Conservation (phyloP, 2,797 vertebrate species). For the Schizopygopsis pylzovi region DNA sequence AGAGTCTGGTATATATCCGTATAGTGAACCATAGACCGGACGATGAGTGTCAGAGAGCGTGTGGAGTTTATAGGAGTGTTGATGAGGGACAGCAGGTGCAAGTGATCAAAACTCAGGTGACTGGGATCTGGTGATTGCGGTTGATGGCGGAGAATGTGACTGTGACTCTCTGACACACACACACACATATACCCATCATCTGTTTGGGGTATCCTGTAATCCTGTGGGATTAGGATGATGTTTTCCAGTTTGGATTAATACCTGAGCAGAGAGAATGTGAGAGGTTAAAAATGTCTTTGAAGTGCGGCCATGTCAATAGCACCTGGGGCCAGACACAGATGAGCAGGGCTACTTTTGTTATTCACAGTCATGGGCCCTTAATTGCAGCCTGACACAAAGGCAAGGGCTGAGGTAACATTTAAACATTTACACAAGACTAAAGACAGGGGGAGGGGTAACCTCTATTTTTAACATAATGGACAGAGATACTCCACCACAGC, state of each 20-base stretch:
- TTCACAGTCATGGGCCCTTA: constrained; percentile 78
- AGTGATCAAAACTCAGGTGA: too few relatives aligned
- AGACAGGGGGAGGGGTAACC: constrained; percentile 60
- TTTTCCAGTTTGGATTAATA: constrained; percentile 84
- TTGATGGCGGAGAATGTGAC: too few relatives aligned
- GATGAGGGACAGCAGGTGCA: too few relatives aligned
- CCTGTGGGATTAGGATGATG: constrained; percentile 76
- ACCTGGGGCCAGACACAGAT: constrained; percentile 78
- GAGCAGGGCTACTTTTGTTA: constrained; percentile 79
- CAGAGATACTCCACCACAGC: constrained; percentile 18
- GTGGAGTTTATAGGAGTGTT: too few relatives aligned
- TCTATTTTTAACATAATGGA: constrained; percentile 69
- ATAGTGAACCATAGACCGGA: too few relatives aligned
- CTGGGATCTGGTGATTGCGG: too few relatives aligned
- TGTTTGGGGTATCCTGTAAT: constrained; percentile 14
- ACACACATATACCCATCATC: not conserved
- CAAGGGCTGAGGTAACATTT: constrained; percentile 72
- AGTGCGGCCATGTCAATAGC: constrained; percentile 77
- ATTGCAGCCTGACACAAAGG: constrained; percentile 77
- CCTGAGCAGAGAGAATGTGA: constrained; percentile 78
- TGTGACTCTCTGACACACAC: too few relatives aligned
- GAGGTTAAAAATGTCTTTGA: constrained; percentile 84
- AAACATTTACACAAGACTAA: constrained; percentile 68
- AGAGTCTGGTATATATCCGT: too few relatives aligned
- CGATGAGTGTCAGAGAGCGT: too few relatives aligned